A percentile compares a stretch with the other conserved stretches of the same genome.
These are phyloP conservation scores for Eulemur mongoz DNA, from an alignment of 2,797 vertebrate genomes.

Conservation along the genomic window DNA sequence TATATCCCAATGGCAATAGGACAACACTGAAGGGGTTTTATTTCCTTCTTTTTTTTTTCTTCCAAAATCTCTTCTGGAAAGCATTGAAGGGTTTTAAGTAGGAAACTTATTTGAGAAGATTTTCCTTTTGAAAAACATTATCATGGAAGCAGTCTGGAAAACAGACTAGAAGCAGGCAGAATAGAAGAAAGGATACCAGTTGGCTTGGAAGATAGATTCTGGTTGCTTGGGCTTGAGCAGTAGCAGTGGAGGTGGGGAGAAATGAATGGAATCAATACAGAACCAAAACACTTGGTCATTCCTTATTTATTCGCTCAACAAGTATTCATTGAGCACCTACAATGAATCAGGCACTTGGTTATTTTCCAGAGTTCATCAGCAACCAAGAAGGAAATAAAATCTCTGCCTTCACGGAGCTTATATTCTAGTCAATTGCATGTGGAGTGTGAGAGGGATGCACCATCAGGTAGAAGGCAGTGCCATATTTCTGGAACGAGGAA, in stretches of 20 bases:
- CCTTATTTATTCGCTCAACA: neutral
- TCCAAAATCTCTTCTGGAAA: no score
- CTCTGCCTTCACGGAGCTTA: neutral
- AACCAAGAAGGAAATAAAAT: neutral
- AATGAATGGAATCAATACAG: neutral
- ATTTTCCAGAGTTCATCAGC: neutral
- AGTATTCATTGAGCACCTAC: neutral
- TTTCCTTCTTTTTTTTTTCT: no score
- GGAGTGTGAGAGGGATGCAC: neutral
- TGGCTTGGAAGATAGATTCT: neutral
- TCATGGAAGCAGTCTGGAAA: neutral
- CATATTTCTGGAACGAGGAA: neutral
- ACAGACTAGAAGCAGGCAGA: neutral
- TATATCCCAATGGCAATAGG: neutral
- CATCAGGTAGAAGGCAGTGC: neutral
- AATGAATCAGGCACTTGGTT: neutral
- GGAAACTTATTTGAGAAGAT: neutral
- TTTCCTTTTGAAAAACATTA: neutral
- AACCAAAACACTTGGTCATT: neutral
- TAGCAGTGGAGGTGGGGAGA: neutral
- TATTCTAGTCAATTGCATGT: neutral
- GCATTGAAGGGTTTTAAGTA: neutral
- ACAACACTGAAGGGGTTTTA: neutral
- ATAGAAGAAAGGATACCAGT: neutral
- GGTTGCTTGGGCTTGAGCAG: neutral